Base-by-base conservation (phyloP, 2,113 vertebrate genomes). In the Setophaga kirtlandii region DNA sequence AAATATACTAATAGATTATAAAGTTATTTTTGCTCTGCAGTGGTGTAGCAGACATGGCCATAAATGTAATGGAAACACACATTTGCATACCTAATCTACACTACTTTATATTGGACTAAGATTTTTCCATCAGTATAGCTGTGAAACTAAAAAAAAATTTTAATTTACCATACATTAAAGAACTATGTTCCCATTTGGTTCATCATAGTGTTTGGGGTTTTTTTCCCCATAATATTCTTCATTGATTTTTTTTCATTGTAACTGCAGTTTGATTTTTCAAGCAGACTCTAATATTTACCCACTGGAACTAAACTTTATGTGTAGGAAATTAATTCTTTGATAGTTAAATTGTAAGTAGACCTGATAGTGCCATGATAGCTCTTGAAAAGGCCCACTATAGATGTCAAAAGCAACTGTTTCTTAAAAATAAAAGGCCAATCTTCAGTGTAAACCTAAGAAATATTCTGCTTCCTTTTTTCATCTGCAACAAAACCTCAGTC, bases 251-350 rank as follows among this genome's bases (percentile, higher is more conserved):
- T 80, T 65, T 31, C 30, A 80, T 14, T 87, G 25, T 5, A 69
- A 33, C 21, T 68, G 31, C 21, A 42, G 35, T 93, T 92, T 87
- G 58, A 53, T 89, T 87, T 95, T 89, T 87, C 5, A 1, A 92
- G 50, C 8, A 90, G 33, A 59, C 20, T 87, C 33, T 71, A 59
- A 44, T 87, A 92, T 90, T 93, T 87, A 91, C 39, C 46, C 12
- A 56, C 23, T 87, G 64, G 24, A 93, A 70, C 33, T 79, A 82
- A 93, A 90, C 31, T 80, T 95, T 67, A 49, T 80, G 58, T 77
- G 70, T 83, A 74, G 70, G 24, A 96, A 93, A 94, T 92, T 87
- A 94, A 93, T 85, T 49, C 46, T 70, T 71, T 77, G 62, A 41
- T 50, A 85, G 28, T 77, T 70, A 53, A 89, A 53, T 64, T 87